phyloP scores from a whole-genome alignment of 2,113 vertebrate species.

The Tyto alba region DNA sequence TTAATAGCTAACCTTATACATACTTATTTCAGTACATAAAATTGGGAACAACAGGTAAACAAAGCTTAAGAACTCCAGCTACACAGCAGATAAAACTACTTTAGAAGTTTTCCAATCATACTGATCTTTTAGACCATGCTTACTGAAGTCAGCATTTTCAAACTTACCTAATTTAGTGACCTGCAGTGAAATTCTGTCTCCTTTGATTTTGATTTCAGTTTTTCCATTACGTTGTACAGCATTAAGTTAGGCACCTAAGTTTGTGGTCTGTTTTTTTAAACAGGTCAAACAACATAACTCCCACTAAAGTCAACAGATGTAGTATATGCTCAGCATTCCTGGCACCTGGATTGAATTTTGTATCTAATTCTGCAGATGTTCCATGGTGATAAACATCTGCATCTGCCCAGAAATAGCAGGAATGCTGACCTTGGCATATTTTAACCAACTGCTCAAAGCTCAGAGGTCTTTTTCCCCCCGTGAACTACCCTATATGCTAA shows the following conservation, averaged over 20 bases:
- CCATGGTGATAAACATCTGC: background rate
- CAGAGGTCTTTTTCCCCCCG: accelerated
- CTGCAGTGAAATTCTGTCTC: background rate
- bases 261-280: background rate
- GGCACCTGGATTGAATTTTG: background rate
- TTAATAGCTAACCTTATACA: background rate
- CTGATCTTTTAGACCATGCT: background rate
- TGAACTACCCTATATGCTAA: background rate
- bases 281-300: background rate
- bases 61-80: background rate
- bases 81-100: background rate
- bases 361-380: background rate
- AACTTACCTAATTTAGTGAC: background rate
- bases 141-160: background rate
- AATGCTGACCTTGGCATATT: background rate
- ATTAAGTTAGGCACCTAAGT: background rate
- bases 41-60: background rate
- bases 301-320: background rate
- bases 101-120: background rate
- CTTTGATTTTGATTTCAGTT: background rate
- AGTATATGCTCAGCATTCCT: background rate
- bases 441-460: background rate
- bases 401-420: background rate
- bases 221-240: background rate
- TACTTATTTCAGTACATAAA: no score